Evolutionary conservation across 1,140 invertebrate species (phyloP), one percentile per base, ranked within the genome.

Genomic region (Zaprionus nigranus): DNA sequence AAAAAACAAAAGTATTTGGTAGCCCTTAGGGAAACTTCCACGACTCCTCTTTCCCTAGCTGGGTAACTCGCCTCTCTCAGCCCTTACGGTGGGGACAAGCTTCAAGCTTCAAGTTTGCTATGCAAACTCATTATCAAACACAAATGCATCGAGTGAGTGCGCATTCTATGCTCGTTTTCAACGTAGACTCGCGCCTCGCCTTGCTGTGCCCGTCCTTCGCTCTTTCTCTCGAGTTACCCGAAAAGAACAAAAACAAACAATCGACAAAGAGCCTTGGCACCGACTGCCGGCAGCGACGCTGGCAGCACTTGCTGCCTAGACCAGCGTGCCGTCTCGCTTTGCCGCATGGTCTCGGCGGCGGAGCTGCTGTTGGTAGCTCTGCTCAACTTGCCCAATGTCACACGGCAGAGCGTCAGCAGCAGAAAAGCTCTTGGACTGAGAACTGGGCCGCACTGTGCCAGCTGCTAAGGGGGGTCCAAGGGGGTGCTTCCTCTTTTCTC

Each of bases 181-280:
- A 17, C 40, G 40, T 46, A 46, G 40, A 46, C 40, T n/a, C 40
- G 6, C 12, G 13, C 20, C 17, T 24, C 46, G 46, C 56, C 30
- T 20, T 58, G 20, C 5, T 26, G 4, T 20, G 5, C 63, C 26
- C 12, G 3, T 54, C 26, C 70, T 66, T 34, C 26, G 34, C 11
- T 26, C 17, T 69, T 38, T 24, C 67, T 72, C 72, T 59, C 60
- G 61, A 69, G 68, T 65, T 83, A 56, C 73, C 72, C 57, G 28
- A 75, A 78, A 82, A 78, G 72, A 80, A 80, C 80, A 87, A 87
- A 82, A 82, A 87, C 83, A 87, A 87, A 87, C 77, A 86, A 85
- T 76, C 65, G 79, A 67, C 74, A 87, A 90, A 90, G 76, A 90
- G 85, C 85, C 85, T 90, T 90, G 85, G 85, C 85, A 90, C 86